Evolutionary conservation across 2,888 invertebrate genomes (phyloP).

Genomic region (Dryocosmus kuriphilus): DNA sequence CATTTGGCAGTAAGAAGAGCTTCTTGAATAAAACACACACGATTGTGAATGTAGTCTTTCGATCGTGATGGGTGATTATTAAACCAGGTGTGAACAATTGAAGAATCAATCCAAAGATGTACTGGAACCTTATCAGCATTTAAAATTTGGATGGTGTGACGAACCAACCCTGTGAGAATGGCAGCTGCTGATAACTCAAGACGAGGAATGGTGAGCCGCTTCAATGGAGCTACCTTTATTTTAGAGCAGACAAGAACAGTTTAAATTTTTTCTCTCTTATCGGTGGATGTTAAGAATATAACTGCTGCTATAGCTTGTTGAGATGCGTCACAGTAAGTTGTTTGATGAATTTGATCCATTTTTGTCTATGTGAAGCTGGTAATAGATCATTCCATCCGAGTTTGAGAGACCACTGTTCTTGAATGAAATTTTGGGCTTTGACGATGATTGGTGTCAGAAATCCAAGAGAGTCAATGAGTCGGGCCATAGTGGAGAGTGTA

Average conservation of each 20-base stretch:
- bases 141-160: not conserved
- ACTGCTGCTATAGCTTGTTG: conserved; percentile 1
- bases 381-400: conserved; percentile 39
- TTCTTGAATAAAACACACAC: conserved; percentile 22
- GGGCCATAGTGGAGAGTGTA: conserved; percentile 20
- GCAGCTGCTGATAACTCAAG: conserved; percentile 25
- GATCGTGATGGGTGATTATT: conserved; percentile 41
- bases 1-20: too few species aligned
- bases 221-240: conserved; percentile 3
- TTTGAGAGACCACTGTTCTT: conserved; percentile 26
- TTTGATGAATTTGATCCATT: too few species aligned
- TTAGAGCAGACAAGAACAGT: not conserved
- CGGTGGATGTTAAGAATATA: too few species aligned
- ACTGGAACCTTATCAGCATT: not conserved
- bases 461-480: conserved; percentile 41
- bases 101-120: conserved; percentile 42
- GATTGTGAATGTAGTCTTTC: conserved; percentile 44
- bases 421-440: conserved; percentile 40
- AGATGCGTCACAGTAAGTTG: conserved; percentile 41
- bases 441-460: conserved; percentile 38
- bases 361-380: too few species aligned
- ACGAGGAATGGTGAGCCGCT: not conserved
- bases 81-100: conserved; percentile 30
- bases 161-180: conserved; percentile 32
- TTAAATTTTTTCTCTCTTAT: too few species aligned